Percentiles rank a stretch among this genome's conserved stretches.
These are phyloP conservation scores for Aepyceros melampus DNA, from an alignment of 2,113 vertebrate species.

Conservation along the genomic window DNA sequence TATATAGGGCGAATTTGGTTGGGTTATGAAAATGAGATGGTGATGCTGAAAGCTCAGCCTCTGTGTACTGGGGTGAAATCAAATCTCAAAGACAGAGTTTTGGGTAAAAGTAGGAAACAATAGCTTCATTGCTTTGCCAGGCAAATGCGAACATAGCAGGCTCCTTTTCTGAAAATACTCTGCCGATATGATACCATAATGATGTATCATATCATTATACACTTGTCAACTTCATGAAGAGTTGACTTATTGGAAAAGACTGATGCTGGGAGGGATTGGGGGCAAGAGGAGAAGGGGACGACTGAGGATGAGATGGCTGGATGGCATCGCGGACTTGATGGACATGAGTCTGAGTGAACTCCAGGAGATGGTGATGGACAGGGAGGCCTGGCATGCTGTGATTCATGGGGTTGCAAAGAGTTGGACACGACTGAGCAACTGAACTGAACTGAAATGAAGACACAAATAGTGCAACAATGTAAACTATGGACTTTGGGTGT, in stretches of 20 bases:
- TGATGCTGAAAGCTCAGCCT: background rate
- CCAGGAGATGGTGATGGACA: too few species aligned
- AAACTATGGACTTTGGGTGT: background rate
- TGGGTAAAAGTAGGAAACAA: background rate
- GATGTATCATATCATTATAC: background rate
- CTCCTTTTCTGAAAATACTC: background rate
- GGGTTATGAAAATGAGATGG: background rate
- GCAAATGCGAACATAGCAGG: background rate
- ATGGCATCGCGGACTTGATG: too few species aligned
- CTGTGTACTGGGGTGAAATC: background rate
- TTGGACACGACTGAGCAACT: too few species aligned
- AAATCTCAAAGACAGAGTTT: background rate
- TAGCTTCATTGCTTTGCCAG: background rate
- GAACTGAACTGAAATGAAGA: too few species aligned
- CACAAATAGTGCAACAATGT: background rate
- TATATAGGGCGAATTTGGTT: background rate
- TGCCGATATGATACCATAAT: background rate
- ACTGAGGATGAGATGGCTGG: too few species aligned
- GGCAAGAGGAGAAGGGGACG: too few species aligned
- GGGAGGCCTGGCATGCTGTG: too few species aligned
- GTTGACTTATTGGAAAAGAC: too few species aligned
- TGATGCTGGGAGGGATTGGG: too few species aligned
- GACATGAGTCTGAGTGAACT: too few species aligned
- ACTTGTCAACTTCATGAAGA: background rate
- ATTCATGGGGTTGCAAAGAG: too few species aligned